Base-by-base conservation (phyloP, 2,888 invertebrate genomes). In the Parnassius apollo region DNA sequence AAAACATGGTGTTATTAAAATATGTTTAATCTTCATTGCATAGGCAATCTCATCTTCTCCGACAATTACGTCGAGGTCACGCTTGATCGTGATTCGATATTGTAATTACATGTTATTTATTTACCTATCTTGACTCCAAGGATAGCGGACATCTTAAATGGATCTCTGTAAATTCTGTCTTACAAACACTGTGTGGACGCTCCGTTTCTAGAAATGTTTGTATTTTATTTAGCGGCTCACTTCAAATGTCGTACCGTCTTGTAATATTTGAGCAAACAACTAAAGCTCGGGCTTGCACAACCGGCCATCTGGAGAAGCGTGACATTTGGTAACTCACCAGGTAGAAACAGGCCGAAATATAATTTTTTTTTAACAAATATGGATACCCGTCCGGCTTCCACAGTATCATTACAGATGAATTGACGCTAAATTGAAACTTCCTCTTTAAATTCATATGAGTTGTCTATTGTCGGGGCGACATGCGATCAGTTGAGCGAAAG, bases 241-340 rank as follows among this genome's bases (percentile, higher is more conserved):
- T 86, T 90, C 88, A 90, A 90, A 90, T 90, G 86, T 88, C 84
- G 86, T 85, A 84, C 88, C 88, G 85, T 86, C 90, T 88, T 85
- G 91, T 91, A 90, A 91, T 90, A 86, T 89, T 90, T 88, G 78
- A 83, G 82, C 82, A 89, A 87, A 91, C 89, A 90, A 84, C 82
- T 13, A 78, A 76, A 72, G 77, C 70, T 78, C 78, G 53, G 48
- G 85, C 89, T 89, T 86, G 86, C 87, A 87, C 86, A 88, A 89
- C 85, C 70, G 81, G 78, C 88, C 91, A 91, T 91, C 91, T 91
- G 91, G 84, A 81, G 52, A 78, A 85, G 86, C 87, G 86, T 86
- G 87, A 84, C 89, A 85, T 86, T 88, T 84, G 86, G 83, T 82
- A 81, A 75, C 13, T 13, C 75, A 77, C 69, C 84, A 83, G 83